Base-by-base conservation (phyloP, 2,797 vertebrate genomes). In the Etheostoma perlongum region DNA sequence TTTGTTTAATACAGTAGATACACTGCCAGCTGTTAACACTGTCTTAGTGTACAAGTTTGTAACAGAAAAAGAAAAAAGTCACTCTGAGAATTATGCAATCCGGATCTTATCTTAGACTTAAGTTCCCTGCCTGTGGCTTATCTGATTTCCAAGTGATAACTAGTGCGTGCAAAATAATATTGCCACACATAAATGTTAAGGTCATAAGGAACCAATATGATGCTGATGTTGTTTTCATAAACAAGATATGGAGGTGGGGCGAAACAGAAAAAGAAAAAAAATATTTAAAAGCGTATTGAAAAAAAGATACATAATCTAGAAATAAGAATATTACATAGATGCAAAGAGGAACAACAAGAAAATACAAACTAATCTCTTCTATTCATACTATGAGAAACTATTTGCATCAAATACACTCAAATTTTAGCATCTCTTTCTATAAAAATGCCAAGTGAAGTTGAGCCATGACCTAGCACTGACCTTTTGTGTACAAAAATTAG, bases 401-500 rank as follows among this genome's bases (percentile, higher is more conserved):
- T 27, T 19, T 21, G 27, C 21, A 40, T 49, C 21, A 19, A 16
- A 67, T 40, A 30, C 13, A 18, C 15, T 67, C 19, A 6, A 42
- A 51, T 61, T 61, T 58, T 47, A 62, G 47, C 3, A 0, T 23
- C 18, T 16, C n/a, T 66, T 51, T 63, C 18, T 78, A 78, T 55
- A 19, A 73, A 67, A 67, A 54, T 30, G 21, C 13, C 36, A 10
- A 23, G 58, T 25, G 6, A 62, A 70, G 76, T 67, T 57, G 59
- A 85, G 73, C 60, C 21, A 1, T 75, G 87, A 81, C 85, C 84
- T 36, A 62, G 72, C 48, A 18, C n/a, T 85, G 88, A 89, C 76
- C 85, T 76, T 49, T 13, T 23, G 27, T 64, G 76, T 49, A 66
- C 66, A 72, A 75, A 89, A 92, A 91, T 64, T 40, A 82, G 87